These are phyloP conservation scores for Bombus ignitus DNA, from an alignment of 1,140 invertebrate genomes.

Conservation along the genomic window DNA sequence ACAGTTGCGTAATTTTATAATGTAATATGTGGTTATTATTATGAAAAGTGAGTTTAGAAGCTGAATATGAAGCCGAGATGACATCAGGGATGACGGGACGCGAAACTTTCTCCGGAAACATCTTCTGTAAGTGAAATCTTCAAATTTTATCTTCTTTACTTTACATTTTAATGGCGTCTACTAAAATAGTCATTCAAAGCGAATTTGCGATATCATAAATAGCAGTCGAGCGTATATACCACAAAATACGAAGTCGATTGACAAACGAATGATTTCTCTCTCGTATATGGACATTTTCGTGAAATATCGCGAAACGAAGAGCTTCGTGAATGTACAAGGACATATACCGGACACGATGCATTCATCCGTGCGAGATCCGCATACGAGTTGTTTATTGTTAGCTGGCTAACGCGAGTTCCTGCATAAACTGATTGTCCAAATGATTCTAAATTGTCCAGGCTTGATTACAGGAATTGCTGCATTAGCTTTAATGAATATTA, in stretches of 20 bases:
- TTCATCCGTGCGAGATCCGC: conserved; percentile 45
- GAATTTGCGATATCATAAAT: neutral
- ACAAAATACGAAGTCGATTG: neutral
- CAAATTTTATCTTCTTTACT: neutral
- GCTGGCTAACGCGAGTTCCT: conserved; percentile 29
- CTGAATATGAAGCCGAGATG: neutral
- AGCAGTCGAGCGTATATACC: neutral
- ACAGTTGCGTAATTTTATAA: neutral
- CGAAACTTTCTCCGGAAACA: neutral
- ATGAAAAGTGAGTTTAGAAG: neutral
- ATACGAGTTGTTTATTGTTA: conserved; percentile 47
- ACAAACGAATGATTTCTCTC: neutral
- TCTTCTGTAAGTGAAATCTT: neutral
- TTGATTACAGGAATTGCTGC: conserved; percentile 24
- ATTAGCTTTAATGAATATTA: conserved; percentile 21
- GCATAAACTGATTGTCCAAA: conserved; percentile 39
- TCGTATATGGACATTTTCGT: neutral
- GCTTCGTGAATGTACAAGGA: conserved; percentile 47
- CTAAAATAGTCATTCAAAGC: neutral
- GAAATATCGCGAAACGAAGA: conserved; percentile 7
- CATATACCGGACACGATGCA: conserved; percentile 56
- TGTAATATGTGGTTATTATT: neutral
- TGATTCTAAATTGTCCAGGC: conserved; percentile 37
- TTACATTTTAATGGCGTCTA: neutral
- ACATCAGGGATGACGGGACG: neutral